Evolutionary conservation across 2,797 vertebrate genomes (phyloP).

Genomic region (Enteromius unitaeniatus): DNA sequence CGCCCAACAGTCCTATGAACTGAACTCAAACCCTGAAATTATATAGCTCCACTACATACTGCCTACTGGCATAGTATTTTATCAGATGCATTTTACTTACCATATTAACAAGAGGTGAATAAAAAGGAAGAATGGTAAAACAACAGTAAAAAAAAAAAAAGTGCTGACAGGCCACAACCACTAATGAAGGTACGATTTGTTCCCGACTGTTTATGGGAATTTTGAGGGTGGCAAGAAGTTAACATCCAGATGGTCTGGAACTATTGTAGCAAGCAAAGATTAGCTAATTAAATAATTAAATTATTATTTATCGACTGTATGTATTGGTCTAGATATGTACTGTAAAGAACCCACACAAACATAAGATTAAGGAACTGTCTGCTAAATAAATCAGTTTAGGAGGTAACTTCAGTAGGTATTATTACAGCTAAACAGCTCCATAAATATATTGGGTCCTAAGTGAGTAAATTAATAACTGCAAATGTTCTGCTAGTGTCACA

Average conservation of each 20-base stretch:
- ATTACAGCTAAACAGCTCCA: background rate
- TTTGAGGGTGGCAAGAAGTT: slow-evolving; percentile 52
- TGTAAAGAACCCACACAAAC: background rate
- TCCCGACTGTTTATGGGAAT: slow-evolving; percentile 53
- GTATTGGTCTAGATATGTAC: background rate
- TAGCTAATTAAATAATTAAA: no score
- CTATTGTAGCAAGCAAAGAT: slow-evolving; percentile 44
- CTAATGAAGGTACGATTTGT: slow-evolving; percentile 63
- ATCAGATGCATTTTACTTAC: slow-evolving; percentile 55
- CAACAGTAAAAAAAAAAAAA: slow-evolving; percentile 37
- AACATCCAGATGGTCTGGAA: slow-evolving; percentile 55
- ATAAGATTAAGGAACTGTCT: background rate
- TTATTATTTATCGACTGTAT: slow-evolving; percentile 18
- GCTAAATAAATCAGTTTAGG: background rate
- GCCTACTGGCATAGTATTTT: slow-evolving; percentile 52
- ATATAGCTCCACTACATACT: slow-evolving; percentile 42
- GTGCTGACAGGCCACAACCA: slow-evolving; percentile 44
- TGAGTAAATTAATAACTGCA: slow-evolving; percentile 18
- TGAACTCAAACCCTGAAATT: slow-evolving; percentile 38
- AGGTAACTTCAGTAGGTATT: background rate
- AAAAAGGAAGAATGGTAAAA: slow-evolving; percentile 57
- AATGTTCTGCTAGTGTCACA: slow-evolving; percentile 49
- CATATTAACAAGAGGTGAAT: slow-evolving; percentile 57
- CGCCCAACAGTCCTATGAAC: background rate
- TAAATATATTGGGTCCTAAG: background rate